Evolutionary conservation across 1,140 invertebrate genomes (phyloP).

Genomic region (Brachionus rotundiformis): DNA sequence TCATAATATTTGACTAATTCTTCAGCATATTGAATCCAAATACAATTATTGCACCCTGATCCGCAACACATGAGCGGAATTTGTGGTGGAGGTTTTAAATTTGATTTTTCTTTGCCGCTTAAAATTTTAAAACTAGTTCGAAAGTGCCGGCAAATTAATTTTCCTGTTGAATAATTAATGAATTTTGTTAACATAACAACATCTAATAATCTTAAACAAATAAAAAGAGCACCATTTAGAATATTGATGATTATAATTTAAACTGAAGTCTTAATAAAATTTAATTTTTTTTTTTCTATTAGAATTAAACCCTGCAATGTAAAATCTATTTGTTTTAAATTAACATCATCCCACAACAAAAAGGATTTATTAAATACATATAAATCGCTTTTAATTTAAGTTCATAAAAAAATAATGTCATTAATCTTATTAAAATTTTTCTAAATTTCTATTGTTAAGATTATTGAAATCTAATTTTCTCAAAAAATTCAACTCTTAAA

Average conservation of each 20-base stretch:
- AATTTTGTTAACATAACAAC: neutral
- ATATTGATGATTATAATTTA: neutral
- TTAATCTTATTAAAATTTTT: too few species aligned
- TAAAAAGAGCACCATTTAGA: neutral
- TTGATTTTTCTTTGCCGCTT: neutral
- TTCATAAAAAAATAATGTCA: too few species aligned
- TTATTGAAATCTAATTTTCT: too few species aligned
- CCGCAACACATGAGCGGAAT: constrained; percentile 37
- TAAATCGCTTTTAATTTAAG: too few species aligned
- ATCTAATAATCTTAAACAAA: neutral
- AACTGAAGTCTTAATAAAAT: too few species aligned
- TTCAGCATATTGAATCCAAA: constrained; percentile 42
- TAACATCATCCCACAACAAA: too few species aligned
- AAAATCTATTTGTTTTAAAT: too few species aligned
- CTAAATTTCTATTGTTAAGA: too few species aligned
- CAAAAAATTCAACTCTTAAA: too few species aligned
- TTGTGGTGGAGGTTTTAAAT: neutral
- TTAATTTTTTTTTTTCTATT: too few species aligned
- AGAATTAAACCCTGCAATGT: too few species aligned
- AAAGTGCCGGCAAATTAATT: neutral
- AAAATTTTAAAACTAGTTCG: neutral
- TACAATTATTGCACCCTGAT: constrained; percentile 25
- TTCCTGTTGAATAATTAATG: neutral
- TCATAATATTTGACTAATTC: constrained; percentile 37
- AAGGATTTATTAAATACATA: too few species aligned